These are phyloP conservation scores for Globia sparganii DNA, from an alignment of 2,888 invertebrate genomes.

Conservation along the genomic window DNA sequence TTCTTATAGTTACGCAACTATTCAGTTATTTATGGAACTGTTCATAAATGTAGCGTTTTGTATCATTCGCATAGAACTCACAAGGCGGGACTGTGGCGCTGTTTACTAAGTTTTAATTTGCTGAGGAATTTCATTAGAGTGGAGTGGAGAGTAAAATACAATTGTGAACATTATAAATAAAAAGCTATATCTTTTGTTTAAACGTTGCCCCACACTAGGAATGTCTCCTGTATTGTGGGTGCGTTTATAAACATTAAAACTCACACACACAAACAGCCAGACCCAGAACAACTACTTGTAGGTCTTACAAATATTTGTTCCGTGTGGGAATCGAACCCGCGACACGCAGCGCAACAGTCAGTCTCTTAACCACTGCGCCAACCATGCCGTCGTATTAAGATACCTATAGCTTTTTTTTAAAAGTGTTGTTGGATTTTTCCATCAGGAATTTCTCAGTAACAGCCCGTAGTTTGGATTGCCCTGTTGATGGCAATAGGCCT, in stretches of 20 bases:
- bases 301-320: too few relatives aligned
- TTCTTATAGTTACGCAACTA: slow-evolving; percentile 70
- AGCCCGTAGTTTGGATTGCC: neutral
- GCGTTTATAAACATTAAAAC: too few relatives aligned
- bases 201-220: too few relatives aligned
- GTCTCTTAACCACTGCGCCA: too few relatives aligned
- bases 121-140: slow-evolving; percentile 50
- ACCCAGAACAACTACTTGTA: too few relatives aligned
- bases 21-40: slow-evolving; percentile 69
- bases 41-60: slow-evolving; percentile 57
- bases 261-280: too few relatives aligned
- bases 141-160: slow-evolving; percentile 2
- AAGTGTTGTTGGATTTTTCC: neutral
- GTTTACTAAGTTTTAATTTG: slow-evolving; percentile 46
- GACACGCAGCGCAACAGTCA: too few relatives aligned
- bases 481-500: neutral
- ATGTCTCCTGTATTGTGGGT: too few relatives aligned
- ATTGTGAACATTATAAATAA: slow-evolving; percentile 11
- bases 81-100: slow-evolving; percentile 23
- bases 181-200: too few relatives aligned
- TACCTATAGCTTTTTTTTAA: too few relatives aligned
- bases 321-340: too few relatives aligned
- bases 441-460: neutral
- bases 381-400: too few relatives aligned
- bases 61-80: slow-evolving; percentile 36